Conservation (phyloP, 2,888 invertebrate species). For the Aphodius sticticus region DNA sequence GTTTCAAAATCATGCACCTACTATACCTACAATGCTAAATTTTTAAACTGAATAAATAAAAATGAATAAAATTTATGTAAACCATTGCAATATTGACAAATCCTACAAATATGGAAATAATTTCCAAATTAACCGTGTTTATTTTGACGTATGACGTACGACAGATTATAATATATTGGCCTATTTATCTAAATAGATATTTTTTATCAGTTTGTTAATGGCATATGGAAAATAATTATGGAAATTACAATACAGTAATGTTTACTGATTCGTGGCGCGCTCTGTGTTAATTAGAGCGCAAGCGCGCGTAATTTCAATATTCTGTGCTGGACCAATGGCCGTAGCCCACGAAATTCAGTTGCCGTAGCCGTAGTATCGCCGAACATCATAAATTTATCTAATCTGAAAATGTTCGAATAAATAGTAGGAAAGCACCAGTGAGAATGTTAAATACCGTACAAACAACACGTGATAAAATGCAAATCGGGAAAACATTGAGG, state of each 20-base stretch:
- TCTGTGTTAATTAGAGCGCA: slow-evolving; percentile 29
- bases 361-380: slow-evolving; percentile 45
- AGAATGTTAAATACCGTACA: slow-evolving; percentile 47
- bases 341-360: slow-evolving; percentile 59
- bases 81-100: not conserved
- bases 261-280: slow-evolving; percentile 4
- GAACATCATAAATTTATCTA: slow-evolving; percentile 38
- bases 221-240: not conserved
- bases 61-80: not conserved
- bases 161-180: not conserved
- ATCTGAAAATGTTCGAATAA: slow-evolving; percentile 34
- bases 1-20: no score
- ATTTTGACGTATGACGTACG: not conserved
- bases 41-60: no score
- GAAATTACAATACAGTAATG: not conserved
- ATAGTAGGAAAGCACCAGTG: slow-evolving; percentile 15
- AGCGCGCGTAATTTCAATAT: slow-evolving; percentile 32
- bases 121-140: not conserved
- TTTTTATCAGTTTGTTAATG: not conserved
- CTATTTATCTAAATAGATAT: not conserved
- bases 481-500: slow-evolving; percentile 62
- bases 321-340: slow-evolving; percentile 61
- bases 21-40: no score
- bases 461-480: slow-evolving; percentile 65
- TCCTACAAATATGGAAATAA: not conserved